Evolutionary conservation across 1,140 invertebrate species (phyloP), one percentile per base, ranked within the genome.

Genomic region (Oreohelix idahoensis): DNA sequence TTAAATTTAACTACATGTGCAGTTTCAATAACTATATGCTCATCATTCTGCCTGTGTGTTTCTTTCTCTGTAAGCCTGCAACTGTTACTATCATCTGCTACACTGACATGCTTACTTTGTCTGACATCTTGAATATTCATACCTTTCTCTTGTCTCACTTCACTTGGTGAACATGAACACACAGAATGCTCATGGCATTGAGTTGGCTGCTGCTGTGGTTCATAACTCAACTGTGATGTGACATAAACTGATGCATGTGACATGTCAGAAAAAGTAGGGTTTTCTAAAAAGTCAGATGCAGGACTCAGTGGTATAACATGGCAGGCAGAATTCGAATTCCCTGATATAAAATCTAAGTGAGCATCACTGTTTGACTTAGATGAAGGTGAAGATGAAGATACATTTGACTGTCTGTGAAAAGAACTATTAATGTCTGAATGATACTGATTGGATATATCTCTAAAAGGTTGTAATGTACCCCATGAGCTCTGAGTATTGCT

Each of bases 1-100:
- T 66, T 66, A 32, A 10, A 32, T 23, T 66, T 66, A 5, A 66
- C 63, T 8, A 66, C 63, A 66, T 66, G 63, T 15, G 29, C 29
- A 66, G 63, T 10, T 35, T 49, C 75, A 49, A 58, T 58, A 36
- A 53, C 49, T 26, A 77, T 77, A 45, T 77, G 75, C 11, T 58
- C 75, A 36, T 77, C 75, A 26, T 5, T 36, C n/a, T 77, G 75
- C 23, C 75, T 77, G 49, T 53, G 29, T 49, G 71, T 42, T 49
- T 74, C 36, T 42, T 42, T 49, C 38, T 74, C 71, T 39, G 71
- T 11, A 29, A 32, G 29, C 17, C 63, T 66, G 29, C 20, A 66
- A 2, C 2, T 5, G 5, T 15, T 2, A 58, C 26, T 4, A 58
- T 45, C 53, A 58, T 58, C 17, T 58, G 2, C 10, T 58, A 20